phyloP scores from a whole-genome alignment of 2,797 vertebrate genomes.

The Alcedo atthis region DNA sequence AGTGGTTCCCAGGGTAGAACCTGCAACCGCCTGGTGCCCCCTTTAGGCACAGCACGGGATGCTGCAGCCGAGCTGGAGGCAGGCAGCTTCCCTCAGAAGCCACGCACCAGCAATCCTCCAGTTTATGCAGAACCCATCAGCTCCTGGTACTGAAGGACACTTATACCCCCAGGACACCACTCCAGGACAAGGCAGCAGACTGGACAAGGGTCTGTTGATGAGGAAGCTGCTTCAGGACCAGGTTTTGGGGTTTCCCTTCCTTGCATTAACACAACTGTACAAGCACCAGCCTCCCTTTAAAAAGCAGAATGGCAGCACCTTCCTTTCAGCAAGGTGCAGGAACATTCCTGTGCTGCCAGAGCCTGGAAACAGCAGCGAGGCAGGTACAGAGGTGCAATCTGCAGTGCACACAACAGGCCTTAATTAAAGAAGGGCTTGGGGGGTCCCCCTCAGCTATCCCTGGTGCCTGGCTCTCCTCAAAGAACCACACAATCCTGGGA shows the following conservation, averaged over 20 bases:
- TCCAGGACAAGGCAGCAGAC: background rate
- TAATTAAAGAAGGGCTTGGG: background rate
- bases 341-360: background rate
- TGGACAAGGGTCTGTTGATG: background rate
- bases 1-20: background rate
- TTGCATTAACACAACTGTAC: background rate
- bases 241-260: background rate
- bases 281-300: background rate
- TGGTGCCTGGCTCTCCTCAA: background rate
- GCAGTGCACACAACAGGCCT: background rate
- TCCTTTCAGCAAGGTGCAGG: background rate
- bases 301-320: background rate
- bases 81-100: background rate
- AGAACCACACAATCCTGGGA: background rate
- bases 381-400: background rate
- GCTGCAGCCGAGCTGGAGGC: background rate
- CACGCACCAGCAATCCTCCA: background rate
- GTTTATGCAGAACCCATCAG: too few species aligned
- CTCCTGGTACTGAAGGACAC: background rate
- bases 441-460: too few species aligned
- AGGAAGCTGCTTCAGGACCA: background rate
- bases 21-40: background rate
- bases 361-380: background rate
- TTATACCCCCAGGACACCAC: background rate
- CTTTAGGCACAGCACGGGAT: slow-evolving; percentile 2